Conservation (phyloP, 2,113 vertebrate genomes). For the Struthio camelus region DNA sequence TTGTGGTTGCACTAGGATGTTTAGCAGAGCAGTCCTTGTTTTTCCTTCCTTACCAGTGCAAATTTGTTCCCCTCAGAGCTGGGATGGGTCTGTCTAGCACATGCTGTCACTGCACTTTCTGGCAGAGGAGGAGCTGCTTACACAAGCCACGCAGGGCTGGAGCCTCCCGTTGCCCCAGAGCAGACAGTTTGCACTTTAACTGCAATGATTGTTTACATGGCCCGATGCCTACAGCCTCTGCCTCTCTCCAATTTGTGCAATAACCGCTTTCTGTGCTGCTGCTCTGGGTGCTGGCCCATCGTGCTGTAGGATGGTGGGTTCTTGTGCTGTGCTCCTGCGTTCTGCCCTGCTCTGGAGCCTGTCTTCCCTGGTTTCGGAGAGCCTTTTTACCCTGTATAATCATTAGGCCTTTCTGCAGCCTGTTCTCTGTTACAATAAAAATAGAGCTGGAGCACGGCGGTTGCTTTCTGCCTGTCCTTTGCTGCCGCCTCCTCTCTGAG, state of each 20-base stretch:
- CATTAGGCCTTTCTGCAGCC: background rate
- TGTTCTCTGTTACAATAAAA: constrained; percentile 61
- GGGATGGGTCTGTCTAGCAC: accelerated
- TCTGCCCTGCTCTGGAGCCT: background rate
- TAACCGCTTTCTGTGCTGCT: background rate
- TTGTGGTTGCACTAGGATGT: background rate
- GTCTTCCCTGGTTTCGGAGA: background rate
- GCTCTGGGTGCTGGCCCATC: background rate
- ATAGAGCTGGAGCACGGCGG: background rate
- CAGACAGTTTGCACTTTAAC: background rate
- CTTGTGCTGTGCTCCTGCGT: background rate
- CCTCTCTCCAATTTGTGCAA: background rate
- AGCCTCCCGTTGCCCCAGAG: background rate
- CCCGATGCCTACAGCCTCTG: background rate
- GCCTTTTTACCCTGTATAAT: background rate
- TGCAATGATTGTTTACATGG: background rate
- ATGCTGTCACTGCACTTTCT: accelerated
- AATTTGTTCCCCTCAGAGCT: background rate
- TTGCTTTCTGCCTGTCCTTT: background rate
- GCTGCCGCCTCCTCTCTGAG: background rate
- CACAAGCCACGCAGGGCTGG: too few species aligned
- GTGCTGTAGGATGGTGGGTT: background rate
- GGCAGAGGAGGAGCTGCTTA: background rate
- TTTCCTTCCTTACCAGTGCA: background rate
- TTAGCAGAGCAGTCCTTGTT: background rate